These are phyloP conservation scores for Erithacus rubecula DNA, from an alignment of 2,797 vertebrate species.

Conservation along the genomic window DNA sequence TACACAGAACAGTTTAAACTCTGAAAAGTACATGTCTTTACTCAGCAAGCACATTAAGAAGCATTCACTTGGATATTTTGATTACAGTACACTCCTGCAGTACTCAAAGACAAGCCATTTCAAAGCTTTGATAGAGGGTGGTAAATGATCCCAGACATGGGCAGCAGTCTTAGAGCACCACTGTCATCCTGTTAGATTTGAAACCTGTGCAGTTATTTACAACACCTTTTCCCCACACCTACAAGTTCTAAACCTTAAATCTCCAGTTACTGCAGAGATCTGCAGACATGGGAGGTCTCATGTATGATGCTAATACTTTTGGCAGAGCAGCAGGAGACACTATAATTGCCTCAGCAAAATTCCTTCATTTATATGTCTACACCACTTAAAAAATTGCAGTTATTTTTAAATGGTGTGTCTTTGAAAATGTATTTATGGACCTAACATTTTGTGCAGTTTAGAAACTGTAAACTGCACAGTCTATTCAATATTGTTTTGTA, in stretches of 20 bases:
- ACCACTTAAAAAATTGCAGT: neutral
- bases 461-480: neutral
- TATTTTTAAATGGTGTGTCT: conserved; percentile 1
- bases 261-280: neutral
- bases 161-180: neutral
- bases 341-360: neutral
- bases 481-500: neutral
- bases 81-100: neutral
- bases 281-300: neutral
- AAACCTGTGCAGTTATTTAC: neutral
- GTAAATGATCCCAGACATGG: neutral
- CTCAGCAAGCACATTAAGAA: neutral
- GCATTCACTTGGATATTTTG: neutral
- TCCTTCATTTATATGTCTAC: neutral
- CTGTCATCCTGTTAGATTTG: neutral
- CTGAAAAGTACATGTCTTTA: neutral
- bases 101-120: neutral
- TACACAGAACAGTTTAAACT: neutral
- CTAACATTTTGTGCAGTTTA: neutral
- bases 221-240: neutral
- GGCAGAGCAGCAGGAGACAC: neutral
- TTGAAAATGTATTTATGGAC: conserved; percentile 7
- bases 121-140: neutral
- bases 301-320: neutral
- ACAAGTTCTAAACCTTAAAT: conserved; percentile 1